Evolutionary conservation across 2,797 vertebrate species (phyloP).

Genomic region (Falco novaeseelandiae): DNA sequence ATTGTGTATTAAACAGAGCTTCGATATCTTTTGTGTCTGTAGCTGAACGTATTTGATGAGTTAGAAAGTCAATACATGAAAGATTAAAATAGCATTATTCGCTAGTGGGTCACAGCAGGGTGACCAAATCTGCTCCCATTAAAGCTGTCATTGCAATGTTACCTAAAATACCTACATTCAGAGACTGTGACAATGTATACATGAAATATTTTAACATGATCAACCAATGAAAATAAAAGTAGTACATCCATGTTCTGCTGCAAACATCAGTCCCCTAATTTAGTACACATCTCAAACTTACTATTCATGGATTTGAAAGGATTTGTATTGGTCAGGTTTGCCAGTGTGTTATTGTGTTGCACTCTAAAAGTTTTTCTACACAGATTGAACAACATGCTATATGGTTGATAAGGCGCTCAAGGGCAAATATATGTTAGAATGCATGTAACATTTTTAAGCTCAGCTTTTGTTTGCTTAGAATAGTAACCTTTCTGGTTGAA

Average conservation of each 20-base stretch:
- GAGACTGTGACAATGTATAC: background rate
- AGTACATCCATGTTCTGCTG: background rate
- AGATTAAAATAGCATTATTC: slow-evolving; percentile 66
- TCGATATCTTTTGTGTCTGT: slow-evolving; percentile 11
- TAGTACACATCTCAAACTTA: background rate
- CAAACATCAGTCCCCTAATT: background rate
- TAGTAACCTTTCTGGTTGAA: background rate
- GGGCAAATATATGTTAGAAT: background rate
- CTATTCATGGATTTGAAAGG: background rate
- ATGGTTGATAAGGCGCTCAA: background rate
- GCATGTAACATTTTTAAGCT: background rate
- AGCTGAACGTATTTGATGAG: slow-evolving; percentile 33
- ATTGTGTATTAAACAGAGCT: slow-evolving; percentile 61
- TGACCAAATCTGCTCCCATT: slow-evolving; percentile 47
- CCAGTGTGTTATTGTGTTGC: background rate
- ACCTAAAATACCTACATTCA: slow-evolving; percentile 3
- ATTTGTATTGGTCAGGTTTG: background rate
- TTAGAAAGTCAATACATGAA: slow-evolving; percentile 49
- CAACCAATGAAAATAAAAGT: slow-evolving; percentile 35
- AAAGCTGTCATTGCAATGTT: slow-evolving; percentile 14
- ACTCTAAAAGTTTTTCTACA: background rate
- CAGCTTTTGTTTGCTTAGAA: background rate
- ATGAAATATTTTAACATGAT: slow-evolving; percentile 9
- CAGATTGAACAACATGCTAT: background rate
- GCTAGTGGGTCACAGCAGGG: slow-evolving; percentile 56